Evolutionary conservation across 2,888 invertebrate genomes (phyloP), one percentile per base, ranked within the genome.

Genomic region (Cosmia trapezina): DNA sequence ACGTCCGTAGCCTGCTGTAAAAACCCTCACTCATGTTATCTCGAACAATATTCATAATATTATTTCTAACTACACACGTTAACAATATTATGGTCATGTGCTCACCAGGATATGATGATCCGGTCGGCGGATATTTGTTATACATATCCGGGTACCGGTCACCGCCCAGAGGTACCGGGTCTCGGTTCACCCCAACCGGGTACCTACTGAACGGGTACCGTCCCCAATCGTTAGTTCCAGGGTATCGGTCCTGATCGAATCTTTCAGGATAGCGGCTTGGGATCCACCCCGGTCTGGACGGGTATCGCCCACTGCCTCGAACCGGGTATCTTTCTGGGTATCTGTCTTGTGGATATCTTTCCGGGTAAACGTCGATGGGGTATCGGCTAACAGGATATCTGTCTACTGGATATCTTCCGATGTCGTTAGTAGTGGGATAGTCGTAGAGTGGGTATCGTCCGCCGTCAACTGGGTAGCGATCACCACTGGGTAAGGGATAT

Each of bases 41-140:
- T 68, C n/a, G 66, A 76, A 68, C 62, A 70, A 76, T 67, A 72
- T 19, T 49, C 0, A 61, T 45, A 45, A 28, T 61, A 14, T 17
- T 53, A 22, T 0, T 43, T 28, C 37, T 71, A 77, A 79, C 70
- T 72, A 78, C 57, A 77, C 49, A 76, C 70, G 37, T 83, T 64
- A 74, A 81, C 57, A 69, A 74, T 45, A 70, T 51, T 45, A 70
- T 51, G 41, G 61, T 33, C n/a, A 65, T 51, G 71, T 92, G 92
- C 96, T 95, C 93, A 96, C 96, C 96, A 88, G 95, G 95, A 87
- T 94, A 95, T 88, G 96, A 95, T 79, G 96, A 94, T 93, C 96
- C 96, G 93, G 94, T 95, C 93, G 96, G 96, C 93, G 97, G 97
- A 95, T 96, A 97, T 90, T 97, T 96, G 86, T 96, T 96, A 90